Evolutionary conservation across 2,797 vertebrate species (phyloP), one percentile per base, ranked within the genome.

Genomic region (Molossus molossus): DNA sequence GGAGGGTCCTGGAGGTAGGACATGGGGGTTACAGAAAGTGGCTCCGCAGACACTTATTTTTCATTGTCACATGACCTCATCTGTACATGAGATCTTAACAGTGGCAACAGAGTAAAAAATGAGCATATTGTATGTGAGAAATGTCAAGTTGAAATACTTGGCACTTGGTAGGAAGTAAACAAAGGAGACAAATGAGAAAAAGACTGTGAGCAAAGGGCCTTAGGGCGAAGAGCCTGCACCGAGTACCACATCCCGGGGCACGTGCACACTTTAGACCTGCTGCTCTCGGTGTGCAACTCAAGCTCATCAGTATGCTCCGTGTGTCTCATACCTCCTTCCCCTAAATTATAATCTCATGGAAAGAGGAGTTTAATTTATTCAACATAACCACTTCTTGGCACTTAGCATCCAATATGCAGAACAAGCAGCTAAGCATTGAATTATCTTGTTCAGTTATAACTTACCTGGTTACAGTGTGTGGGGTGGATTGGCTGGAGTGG

Each of bases 61-160:
- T 90, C 65, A 65, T 27, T 18, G 9, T 85, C 60, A 88, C 33
- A 4, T 50, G 40, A 81, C 29, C 90, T 92, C 89, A 40, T 76
- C 29, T 77, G n/a, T 64, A 81, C 1, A 1, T 87, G n/a, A 87
- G 67, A 58, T 67, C 50, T 86, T 95, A 57, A 53, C 25, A 69
- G 62, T 25, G n/a, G 37, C n/a, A 62, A 40, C 55, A 60, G 5
- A 93, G 81, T 81, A 55, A 90, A 93, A 94, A 70, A 73, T n/a
- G 18, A 94, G 53, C 14, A n/a, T 8, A 62, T 3, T 6, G 18
- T 17, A 67, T n/a, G 55, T 64, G 72, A 95, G 58, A 94, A 87
- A 67, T 18, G 21, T 5, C 3, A 87, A 73, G 81, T 33, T 9
- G 1, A 95, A 93, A 67, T 64, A 85, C 0, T 85, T 70, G 60